Conservation (phyloP, 2,113 vertebrate genomes). For the Megatriorchis doriae region DNA sequence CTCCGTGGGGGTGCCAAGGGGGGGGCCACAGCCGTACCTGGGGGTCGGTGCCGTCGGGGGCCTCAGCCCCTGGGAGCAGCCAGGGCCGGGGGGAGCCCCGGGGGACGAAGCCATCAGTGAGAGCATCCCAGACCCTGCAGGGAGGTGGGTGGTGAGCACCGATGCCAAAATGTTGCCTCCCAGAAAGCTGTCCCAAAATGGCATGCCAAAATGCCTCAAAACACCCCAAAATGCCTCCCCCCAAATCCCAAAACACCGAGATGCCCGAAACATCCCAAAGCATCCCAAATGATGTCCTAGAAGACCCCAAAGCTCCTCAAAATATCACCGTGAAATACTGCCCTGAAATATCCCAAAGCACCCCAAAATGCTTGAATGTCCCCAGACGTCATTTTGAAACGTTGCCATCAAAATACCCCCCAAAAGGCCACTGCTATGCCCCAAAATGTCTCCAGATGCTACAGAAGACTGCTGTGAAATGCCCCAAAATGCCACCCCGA, state of each 20-base stretch:
- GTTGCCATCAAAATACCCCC: not conserved
- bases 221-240: not conserved
- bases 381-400: not conserved
- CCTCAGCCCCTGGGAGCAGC: constrained; percentile 7
- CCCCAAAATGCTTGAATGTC: not conserved
- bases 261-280: not conserved
- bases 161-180: not conserved
- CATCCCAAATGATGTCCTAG: not conserved
- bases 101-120: constrained; percentile 48
- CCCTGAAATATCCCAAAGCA: not conserved
- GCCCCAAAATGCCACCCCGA: not conserved
- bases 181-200: not conserved
- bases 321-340: not conserved
- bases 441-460: not conserved
- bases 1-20: not conserved
- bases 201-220: rapidly evolving
- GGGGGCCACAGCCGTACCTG: not conserved
- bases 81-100: constrained; percentile 11
- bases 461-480: not conserved
- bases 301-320: not conserved
- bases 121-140: constrained; percentile 61
- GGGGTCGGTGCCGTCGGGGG: not conserved
- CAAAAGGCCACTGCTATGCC: not conserved
- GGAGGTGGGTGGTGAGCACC: not conserved
- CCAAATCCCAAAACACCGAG: not conserved